Conservation (phyloP, 1,140 invertebrate species). For the Eumaeus atala region DNA sequence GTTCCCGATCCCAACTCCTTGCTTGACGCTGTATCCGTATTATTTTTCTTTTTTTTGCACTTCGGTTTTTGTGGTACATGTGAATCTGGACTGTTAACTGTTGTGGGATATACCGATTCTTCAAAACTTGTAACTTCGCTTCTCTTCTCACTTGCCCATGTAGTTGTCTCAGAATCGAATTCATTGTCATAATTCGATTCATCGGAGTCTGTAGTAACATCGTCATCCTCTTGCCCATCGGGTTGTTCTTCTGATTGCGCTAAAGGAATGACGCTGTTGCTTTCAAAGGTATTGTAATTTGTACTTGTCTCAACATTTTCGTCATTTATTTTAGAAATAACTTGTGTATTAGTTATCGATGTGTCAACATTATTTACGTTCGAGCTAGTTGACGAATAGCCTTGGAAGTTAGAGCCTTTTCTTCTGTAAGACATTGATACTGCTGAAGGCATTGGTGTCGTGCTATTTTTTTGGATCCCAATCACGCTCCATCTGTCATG, state of each 20-base stretch:
- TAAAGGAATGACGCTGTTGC: slow-evolving; percentile 27
- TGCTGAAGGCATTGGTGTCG: slow-evolving; percentile 17
- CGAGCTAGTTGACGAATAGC: slow-evolving; percentile 41
- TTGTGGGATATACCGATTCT: slow-evolving; percentile 26
- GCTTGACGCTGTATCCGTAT: slow-evolving; percentile 19
- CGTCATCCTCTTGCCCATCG: slow-evolving; percentile 24
- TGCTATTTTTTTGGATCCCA: slow-evolving; percentile 34
- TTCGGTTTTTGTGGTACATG: slow-evolving; percentile 50
- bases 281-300: slow-evolving; percentile 26
- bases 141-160: slow-evolving; percentile 26
- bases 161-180: slow-evolving; percentile 12
- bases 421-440: slow-evolving; percentile 34
- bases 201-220: slow-evolving; percentile 19
- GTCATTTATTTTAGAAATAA: slow-evolving; percentile 2
- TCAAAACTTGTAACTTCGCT: slow-evolving; percentile 30
- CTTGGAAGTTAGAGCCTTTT: slow-evolving; percentile 61
- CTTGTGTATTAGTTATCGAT: slow-evolving; percentile 13
- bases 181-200: slow-evolving; percentile 22
- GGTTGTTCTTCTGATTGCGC: slow-evolving; percentile 24
- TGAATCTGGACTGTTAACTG: slow-evolving; percentile 25
- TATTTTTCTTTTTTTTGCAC: slow-evolving; percentile 60
- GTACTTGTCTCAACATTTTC: slow-evolving; percentile 16
- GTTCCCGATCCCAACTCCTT: slow-evolving; percentile 20
- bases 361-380: slow-evolving; percentile 22
- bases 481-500: slow-evolving; percentile 53